These are phyloP conservation scores for Solea solea DNA, from an alignment of 2,113 vertebrate genomes.

Conservation along the genomic window DNA sequence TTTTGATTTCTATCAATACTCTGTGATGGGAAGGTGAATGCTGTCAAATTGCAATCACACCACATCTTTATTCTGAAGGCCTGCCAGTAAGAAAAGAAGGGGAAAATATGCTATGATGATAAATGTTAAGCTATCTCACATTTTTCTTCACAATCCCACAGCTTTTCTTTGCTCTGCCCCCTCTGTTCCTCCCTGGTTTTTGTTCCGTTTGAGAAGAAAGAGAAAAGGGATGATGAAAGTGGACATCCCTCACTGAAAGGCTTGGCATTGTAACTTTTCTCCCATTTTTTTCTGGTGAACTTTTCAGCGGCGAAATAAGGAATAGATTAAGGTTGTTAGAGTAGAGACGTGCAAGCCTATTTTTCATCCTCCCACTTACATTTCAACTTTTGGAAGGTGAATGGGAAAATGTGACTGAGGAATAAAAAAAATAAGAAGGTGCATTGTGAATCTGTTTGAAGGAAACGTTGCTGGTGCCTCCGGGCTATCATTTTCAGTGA, in stretches of 20 bases:
- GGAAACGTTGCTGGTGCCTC: conserved; percentile 14
- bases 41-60: conserved; percentile 54
- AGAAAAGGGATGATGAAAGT: conserved; percentile 19
- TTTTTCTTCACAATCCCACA: conserved; percentile 31
- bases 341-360: background rate
- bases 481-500: conserved; percentile 36
- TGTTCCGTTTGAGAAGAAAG: conserved; percentile 23
- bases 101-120: conserved; percentile 17
- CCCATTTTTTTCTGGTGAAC: conserved; percentile 13
- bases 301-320: conserved; percentile 18
- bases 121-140: conserved; percentile 16
- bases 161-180: conserved; percentile 24
- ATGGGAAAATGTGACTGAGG: conserved; percentile 15
- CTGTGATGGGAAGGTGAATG: conserved; percentile 48
- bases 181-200: conserved; percentile 11
- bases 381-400: conserved; percentile 24
- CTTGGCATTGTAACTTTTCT: background rate
- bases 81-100: background rate
- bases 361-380: background rate
- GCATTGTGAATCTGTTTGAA: conserved; percentile 29
- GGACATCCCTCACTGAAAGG: conserved; percentile 1
- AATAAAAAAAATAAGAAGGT: background rate
- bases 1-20: conserved; percentile 60
- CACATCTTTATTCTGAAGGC: conserved; percentile 40
- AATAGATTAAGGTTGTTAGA: conserved; percentile 29